A percentile compares a stretch with the other conserved stretches of the same genome.
Evolutionary conservation across 2,797 vertebrate genomes (phyloP).

Genomic region (Vipera ursinii): DNA sequence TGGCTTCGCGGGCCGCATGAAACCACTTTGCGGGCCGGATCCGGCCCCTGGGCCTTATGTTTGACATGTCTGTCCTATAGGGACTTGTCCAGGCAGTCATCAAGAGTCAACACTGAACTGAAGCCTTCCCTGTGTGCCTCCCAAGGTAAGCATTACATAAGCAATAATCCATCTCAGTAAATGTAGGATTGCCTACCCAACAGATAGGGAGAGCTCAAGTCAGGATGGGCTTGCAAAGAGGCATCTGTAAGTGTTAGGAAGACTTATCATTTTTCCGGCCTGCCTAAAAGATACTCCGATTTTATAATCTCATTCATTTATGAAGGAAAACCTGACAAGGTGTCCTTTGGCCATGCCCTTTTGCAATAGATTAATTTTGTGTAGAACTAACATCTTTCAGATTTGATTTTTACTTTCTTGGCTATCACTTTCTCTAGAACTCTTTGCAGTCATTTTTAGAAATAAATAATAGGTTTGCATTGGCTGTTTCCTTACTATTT

Average conservation of each 20-base stretch:
- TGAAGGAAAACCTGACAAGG: background rate
- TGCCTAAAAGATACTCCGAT: background rate
- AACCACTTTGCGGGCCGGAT: too few relatives aligned
- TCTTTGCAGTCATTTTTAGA: background rate
- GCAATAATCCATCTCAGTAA: too few relatives aligned
- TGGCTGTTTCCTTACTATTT: background rate
- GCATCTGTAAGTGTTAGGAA: background rate
- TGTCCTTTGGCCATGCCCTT: background rate
- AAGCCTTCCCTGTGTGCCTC: too few relatives aligned
- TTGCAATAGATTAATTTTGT: background rate
- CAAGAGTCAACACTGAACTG: too few relatives aligned
- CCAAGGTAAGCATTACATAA: too few relatives aligned
- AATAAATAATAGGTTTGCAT: background rate
- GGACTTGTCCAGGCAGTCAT: too few relatives aligned
- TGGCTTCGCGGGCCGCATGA: too few relatives aligned
- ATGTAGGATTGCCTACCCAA: too few relatives aligned
- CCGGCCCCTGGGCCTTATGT: too few relatives aligned
- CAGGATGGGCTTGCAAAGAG: background rate
- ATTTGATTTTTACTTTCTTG: background rate
- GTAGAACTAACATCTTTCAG: background rate
- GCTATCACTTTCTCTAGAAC: background rate
- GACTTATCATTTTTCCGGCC: background rate
- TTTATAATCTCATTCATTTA: background rate
- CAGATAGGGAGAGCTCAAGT: too few relatives aligned
- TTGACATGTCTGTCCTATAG: background rate